Evolutionary conservation across 2,888 invertebrate genomes (phyloP).

Genomic region (Ectemnius lituratus): DNA sequence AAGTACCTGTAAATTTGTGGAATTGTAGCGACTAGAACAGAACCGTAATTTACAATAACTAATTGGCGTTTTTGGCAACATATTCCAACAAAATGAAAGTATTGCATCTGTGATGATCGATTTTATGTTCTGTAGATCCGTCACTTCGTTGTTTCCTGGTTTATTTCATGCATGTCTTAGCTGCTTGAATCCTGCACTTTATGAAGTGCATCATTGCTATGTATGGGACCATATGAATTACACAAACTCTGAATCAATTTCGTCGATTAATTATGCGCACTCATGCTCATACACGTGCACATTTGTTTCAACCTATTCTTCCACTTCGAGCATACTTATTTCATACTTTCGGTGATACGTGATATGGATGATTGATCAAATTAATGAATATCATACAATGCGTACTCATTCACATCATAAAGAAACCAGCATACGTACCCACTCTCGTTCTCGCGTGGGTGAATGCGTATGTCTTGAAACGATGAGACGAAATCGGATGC

Average conservation of each 20-base stretch:
- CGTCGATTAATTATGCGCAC: slow-evolving; percentile 20
- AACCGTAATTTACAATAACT: background rate
- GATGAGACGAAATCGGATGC: slow-evolving; percentile 59
- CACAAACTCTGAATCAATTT: slow-evolving; percentile 23
- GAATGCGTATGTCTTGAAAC: slow-evolving; percentile 8
- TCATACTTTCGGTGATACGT: background rate
- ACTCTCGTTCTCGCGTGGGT: slow-evolving; percentile 2
- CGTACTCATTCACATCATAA: too few relatives aligned
- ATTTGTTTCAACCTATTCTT: background rate
- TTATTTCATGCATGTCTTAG: slow-evolving; percentile 72
- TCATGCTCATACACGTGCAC: background rate
- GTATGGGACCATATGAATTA: slow-evolving; percentile 28
- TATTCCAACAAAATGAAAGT: slow-evolving; percentile 52
- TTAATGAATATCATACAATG: background rate
- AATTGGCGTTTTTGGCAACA: slow-evolving; percentile 29
- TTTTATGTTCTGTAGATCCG: slow-evolving; percentile 65
- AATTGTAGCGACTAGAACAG: background rate
- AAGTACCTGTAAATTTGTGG: background rate
- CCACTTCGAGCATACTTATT: slow-evolving; percentile 2
- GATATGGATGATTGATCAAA: slow-evolving; percentile 7
- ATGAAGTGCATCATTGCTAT: slow-evolving; percentile 36
- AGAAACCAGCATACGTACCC: background rate
- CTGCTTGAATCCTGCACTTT: slow-evolving; percentile 63
- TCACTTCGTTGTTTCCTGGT: slow-evolving; percentile 66
- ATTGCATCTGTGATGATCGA: slow-evolving; percentile 58